Evolutionary conservation across 2,797 vertebrate species (phyloP), one percentile per base, ranked within the genome.

Genomic region (Coreius guichenoti): DNA sequence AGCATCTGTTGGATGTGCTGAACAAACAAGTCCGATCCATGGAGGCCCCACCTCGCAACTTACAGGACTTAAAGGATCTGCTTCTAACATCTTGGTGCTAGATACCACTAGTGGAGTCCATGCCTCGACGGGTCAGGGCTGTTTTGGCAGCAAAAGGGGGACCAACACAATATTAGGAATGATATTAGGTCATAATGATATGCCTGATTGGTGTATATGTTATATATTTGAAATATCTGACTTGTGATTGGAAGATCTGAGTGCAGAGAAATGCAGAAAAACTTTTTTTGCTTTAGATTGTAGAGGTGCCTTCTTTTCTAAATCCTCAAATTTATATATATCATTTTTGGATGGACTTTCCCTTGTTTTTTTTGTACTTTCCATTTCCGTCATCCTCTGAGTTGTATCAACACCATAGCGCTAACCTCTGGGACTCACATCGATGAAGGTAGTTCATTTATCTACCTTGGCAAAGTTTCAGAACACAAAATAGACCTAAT

Each of bases 361-460:
- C 4, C 19, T 12, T 45, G 14, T 58, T 73, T 61, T 61, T 12
- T 33, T 61, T n/a, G 17, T 61, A n/a, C 26, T 23, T 61, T 14
- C 26, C 29, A 1, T 43, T 33, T n/a, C 19, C 0, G 8, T 23
- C 29, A 56, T 36, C 36, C 26, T 63, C 43, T 21, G 2, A 75
- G 43, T 29, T 82, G 49, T 45, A 33, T 73, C 17, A 82, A 4
- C 39, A 49, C 21, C 9, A n/a, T n/a, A 82, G 54, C 1, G 4
- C 31, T 74, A 75, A 51, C 56, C 43, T 83, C 43, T 74, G 81
- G 70, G 56, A 83, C 54, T 74, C 26, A 4, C 68, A 67, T 45
- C 1, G 13, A 39, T 39, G 1, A 36, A 36, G 26, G 29, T 26
- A 49, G 63, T 54, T 13, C 12, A 45, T 68, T 80, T 68, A 80